A percentile compares a stretch with the other conserved stretches of the same genome.
Evolutionary conservation across 2,113 vertebrate species (phyloP).

Genomic region (Passer domesticus): DNA sequence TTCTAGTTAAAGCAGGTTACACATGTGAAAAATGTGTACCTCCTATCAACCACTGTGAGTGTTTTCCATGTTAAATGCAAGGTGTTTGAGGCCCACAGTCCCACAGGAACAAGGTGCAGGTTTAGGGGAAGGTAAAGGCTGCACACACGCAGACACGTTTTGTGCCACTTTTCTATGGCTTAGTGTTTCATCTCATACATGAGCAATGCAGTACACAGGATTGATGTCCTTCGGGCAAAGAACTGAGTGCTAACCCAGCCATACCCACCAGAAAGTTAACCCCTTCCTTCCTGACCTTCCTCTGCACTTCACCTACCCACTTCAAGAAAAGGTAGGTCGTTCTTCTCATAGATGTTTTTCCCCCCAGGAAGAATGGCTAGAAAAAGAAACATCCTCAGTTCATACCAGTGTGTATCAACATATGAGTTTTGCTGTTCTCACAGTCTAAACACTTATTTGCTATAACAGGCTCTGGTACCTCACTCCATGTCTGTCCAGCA

Average conservation of each 20-base stretch:
- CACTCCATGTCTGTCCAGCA: neutral
- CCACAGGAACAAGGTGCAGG: neutral
- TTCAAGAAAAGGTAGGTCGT: neutral
- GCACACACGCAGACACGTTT: fast-evolving
- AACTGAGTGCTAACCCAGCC: neutral
- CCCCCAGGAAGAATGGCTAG: fast-evolving
- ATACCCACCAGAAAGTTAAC: neutral
- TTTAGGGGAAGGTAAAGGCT: neutral
- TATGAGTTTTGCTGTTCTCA: neutral
- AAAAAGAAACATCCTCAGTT: neutral
- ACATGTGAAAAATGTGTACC: neutral
- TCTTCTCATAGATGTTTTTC: neutral
- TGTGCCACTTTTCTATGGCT: neutral
- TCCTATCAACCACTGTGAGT: neutral
- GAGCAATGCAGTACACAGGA: neutral
- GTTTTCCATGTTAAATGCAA: neutral
- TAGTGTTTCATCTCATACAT: neutral
- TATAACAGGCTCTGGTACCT: neutral
- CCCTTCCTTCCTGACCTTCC: neutral
- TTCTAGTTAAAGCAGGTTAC: neutral
- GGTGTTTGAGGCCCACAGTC: neutral
- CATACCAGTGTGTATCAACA: neutral
- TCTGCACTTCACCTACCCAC: neutral
- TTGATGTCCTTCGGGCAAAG: neutral
- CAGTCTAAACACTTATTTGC: neutral